These are phyloP conservation scores for Micoletzkya japonica DNA, from an alignment of 2,888 invertebrate genomes.

Conservation along the genomic window DNA sequence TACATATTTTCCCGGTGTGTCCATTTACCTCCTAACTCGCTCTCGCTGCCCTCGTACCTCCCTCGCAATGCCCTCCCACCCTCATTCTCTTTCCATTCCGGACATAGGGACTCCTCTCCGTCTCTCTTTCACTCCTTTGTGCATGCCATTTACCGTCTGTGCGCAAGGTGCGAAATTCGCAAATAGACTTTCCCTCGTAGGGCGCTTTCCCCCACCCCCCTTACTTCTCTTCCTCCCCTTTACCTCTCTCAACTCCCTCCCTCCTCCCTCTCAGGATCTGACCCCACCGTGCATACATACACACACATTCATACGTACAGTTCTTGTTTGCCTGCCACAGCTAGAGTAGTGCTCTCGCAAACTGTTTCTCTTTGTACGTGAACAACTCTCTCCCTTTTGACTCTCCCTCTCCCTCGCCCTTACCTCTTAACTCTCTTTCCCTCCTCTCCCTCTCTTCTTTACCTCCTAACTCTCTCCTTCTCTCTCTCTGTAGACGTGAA, in stretches of 20 bases:
- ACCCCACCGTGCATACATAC: too few relatives aligned
- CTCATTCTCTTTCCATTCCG: not conserved
- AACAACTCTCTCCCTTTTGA: not conserved
- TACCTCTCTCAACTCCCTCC: not conserved
- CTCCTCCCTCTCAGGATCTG: too few relatives aligned
- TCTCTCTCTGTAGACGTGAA: not conserved
- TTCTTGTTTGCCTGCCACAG: too few relatives aligned
- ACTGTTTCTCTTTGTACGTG: not conserved
- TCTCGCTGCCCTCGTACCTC: not conserved
- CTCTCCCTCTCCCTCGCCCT: not conserved
- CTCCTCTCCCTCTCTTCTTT: not conserved
- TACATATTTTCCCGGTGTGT: not conserved
- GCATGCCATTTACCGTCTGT: not conserved
- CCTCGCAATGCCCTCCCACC: conserved; percentile 11
- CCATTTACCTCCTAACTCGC: not conserved
- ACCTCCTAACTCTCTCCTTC: not conserved
- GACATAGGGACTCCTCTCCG: conserved; percentile 5
- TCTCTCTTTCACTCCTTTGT: not conserved
- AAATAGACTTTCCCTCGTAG: not conserved
- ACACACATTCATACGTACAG: too few relatives aligned
- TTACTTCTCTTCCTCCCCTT: not conserved
- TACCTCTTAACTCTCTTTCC: not conserved
- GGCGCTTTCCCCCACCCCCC: not conserved
- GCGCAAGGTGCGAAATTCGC: not conserved
- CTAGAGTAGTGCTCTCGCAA: too few relatives aligned